Evolutionary conservation across 2,888 invertebrate genomes (phyloP).

Genomic region (Scrobipalpa atriplicella): DNA sequence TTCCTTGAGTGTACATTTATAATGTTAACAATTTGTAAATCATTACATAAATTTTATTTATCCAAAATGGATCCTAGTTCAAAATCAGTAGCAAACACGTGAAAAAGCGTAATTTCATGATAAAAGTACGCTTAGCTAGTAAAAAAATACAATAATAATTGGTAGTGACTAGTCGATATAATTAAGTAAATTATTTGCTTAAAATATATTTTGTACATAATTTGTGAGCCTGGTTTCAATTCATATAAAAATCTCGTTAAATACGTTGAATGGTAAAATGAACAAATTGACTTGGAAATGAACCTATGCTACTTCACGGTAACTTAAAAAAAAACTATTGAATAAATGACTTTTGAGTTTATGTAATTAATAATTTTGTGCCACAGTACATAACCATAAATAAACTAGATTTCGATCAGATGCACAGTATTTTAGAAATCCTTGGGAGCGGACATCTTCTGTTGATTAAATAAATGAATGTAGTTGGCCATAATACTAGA

Average conservation of each 20-base stretch:
- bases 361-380: neutral
- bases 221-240: constrained; percentile 11
- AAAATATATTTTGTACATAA: constrained; percentile 27
- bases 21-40: neutral
- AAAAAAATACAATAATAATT: constrained; percentile 5
- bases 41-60: neutral
- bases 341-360: neutral
- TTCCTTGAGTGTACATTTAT: neutral
- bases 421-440: too few species aligned
- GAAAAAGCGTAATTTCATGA: neutral
- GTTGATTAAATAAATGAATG: too few species aligned
- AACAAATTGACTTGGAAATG: constrained; percentile 11
- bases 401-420: neutral
- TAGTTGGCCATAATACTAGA: too few species aligned
- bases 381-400: neutral
- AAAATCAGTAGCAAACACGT: constrained; percentile 1
- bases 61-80: constrained; percentile 3
- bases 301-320: neutral
- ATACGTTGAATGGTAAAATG: neutral
- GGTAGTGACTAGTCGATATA: constrained; percentile 24
- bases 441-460: too few species aligned
- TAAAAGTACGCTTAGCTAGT: constrained; percentile 13
- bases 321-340: neutral
- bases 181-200: constrained; percentile 20
- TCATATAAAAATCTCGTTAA: neutral